These are phyloP conservation scores for Brachionus angularis DNA, from an alignment of 1,140 invertebrate species.

Conservation along the genomic window DNA sequence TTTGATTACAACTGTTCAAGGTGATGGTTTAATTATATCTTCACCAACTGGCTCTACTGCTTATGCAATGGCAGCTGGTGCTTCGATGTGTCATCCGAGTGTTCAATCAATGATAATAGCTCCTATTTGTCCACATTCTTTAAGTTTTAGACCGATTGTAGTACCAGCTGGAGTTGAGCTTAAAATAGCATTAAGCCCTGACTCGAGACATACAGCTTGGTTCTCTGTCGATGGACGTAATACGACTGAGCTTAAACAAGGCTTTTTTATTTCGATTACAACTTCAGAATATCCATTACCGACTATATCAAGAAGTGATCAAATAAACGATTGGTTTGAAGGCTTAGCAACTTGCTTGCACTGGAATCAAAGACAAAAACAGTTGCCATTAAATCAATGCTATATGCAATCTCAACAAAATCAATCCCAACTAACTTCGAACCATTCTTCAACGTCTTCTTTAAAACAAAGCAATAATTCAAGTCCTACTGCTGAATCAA, in stretches of 20 bases:
- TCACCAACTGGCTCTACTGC: constrained; percentile 94
- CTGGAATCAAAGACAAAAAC: constrained; percentile 43
- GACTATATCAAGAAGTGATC: constrained; percentile 25
- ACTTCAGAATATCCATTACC: constrained; percentile 39
- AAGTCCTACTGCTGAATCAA: too few relatives aligned
- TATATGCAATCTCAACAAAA: constrained; percentile 26
- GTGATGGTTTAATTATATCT: constrained; percentile 88
- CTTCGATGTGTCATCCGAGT: constrained; percentile 71
- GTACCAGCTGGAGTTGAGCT: constrained; percentile 87
- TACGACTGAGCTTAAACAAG: constrained; percentile 30
- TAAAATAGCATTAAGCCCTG: constrained; percentile 45
- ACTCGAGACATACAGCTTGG: constrained; percentile 38
- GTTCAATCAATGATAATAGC: constrained; percentile 95
- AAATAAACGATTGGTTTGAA: constrained; percentile 40
- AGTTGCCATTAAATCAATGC: constrained; percentile 34
- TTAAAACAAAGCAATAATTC: neutral
- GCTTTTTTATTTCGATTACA: constrained; percentile 39
- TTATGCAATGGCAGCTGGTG: constrained; percentile 75
- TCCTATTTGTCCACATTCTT: constrained; percentile 91
- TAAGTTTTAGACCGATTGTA: constrained; percentile 91
- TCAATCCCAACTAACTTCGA: neutral
- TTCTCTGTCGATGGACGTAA: constrained; percentile 41
- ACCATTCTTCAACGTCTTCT: neutral
- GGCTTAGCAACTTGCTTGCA: constrained; percentile 32
- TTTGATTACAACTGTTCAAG: constrained; percentile 90